phyloP scores from a whole-genome alignment of 30 jellyfish, hydroid and myxozoan genomes.

The Turritopsis rubra region DNA sequence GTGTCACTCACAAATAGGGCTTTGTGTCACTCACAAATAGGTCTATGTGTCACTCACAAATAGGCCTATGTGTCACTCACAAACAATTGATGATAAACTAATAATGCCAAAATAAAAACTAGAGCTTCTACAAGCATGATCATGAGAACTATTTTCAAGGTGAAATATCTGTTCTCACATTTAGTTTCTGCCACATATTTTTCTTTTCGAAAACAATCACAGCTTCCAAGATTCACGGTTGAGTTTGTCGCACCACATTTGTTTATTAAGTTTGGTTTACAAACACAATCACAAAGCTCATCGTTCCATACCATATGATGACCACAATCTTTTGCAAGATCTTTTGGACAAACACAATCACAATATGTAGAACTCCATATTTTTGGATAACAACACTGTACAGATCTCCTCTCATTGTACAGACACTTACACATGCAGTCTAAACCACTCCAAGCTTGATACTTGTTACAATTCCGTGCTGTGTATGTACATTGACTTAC shows the following conservation, averaged over 20 bases:
- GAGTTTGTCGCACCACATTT: conserved; percentile 6
- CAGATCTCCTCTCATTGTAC: background rate
- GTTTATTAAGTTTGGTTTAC: background rate
- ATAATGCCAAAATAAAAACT: background rate
- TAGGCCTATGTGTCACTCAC: background rate
- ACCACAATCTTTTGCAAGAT: conserved; percentile 4
- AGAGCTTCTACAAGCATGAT: conserved; percentile 15
- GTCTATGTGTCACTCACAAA: background rate
- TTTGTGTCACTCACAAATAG: too few species aligned
- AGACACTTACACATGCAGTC: conserved; percentile 17
- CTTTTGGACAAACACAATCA: conserved; percentile 26
- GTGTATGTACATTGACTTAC: background rate
- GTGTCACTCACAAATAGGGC: too few species aligned
- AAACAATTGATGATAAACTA: background rate
- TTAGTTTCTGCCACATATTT: background rate
- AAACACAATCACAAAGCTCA: conserved; percentile 18
- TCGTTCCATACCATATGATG: background rate
- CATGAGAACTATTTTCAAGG: conserved; percentile 7
- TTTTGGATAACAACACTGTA: conserved; percentile 22
- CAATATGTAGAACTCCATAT: conserved; percentile 28
- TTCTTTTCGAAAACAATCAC: background rate
- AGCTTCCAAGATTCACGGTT: conserved; percentile 4
- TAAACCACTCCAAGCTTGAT: background rate
- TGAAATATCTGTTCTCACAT: conserved; percentile 5
- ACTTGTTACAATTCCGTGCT: conserved; percentile 15